Conservation (phyloP, 64 coral and sea anemone species). For the Montipora cactus region DNA sequence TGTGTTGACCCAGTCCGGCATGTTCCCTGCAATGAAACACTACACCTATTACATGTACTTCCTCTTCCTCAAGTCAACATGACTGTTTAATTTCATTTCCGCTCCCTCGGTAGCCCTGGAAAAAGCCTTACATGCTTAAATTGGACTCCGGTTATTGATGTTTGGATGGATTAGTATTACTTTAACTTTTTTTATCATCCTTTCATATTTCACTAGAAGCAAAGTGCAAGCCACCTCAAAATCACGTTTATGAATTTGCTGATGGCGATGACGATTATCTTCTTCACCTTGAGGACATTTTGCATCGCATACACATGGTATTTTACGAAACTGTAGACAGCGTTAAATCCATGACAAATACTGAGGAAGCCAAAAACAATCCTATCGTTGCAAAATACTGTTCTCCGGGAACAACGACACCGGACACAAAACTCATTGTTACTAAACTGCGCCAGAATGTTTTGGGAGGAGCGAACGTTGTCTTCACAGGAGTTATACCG, state of each 20-base stretch:
- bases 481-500: conserved; percentile 97
- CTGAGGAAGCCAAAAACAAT: conserved; percentile 29
- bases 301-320: conserved; percentile 75
- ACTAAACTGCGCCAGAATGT: conserved; percentile 75
- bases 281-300: conserved; percentile 93
- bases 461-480: conserved; percentile 79
- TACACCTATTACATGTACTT: too few relatives aligned
- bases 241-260: not conserved
- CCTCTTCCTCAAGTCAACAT: not conserved
- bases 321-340: conserved; percentile 79
- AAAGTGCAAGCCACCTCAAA: not conserved
- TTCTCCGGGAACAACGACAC: conserved; percentile 58
- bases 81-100: not conserved
- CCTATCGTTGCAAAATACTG: conserved; percentile 70
- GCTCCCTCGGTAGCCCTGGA: not conserved
- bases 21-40: too few relatives aligned
- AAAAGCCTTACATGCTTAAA: not conserved
- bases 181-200: not conserved
- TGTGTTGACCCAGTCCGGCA: too few relatives aligned
- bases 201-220: not conserved
- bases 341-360: conserved; percentile 2
- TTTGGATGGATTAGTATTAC: not conserved
- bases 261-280: conserved; percentile 93
- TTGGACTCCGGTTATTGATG: not conserved
- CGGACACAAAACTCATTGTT: conserved; percentile 80